Evolutionary conservation across 2,113 vertebrate species (phyloP), one percentile per base, ranked within the genome.

Genomic region (Procavia capensis): DNA sequence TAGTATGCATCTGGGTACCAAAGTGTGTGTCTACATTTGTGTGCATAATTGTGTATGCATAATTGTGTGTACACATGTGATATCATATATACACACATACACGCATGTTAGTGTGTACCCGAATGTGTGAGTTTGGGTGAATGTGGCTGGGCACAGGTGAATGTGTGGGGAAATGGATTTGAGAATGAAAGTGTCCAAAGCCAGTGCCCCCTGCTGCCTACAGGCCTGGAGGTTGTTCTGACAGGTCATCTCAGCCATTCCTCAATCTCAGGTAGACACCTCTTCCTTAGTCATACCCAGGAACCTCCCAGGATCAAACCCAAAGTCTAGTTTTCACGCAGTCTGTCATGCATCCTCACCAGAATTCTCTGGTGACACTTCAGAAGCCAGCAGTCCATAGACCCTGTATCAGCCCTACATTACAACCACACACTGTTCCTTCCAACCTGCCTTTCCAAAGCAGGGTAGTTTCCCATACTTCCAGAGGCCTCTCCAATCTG

Each of bases 361-460:
- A 81, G 5, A 86, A 27, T 43, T 31, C 75, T 63, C n/a, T 6
- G 54, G 25, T 76, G 64, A 91, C 43, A 39, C 57, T 93, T 94
- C 72, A 86, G 83, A 94, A 95, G 84, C 47, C 76, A 88, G 57
- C 9, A 79, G 63, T 88, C 41, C 72, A 92, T 31, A 14, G 72
- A 63, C n/a, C 50, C 47, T n/a, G 11, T 3, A 31, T 20, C 36
- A 72, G 70, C 63, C 39, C 31, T 61, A 41, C 3, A 5, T 59
- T 61, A 41, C 3, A 7, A 43, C 61, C 47, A 70, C 64, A 81
- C 36, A 45, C 82, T 72, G 39, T 9, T 83, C 11, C 59, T 34
- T 85, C 19, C 16, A 34, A 57, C 1, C 5, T 57, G 13, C 41
- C 25, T 74, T 79, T 54, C 47, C 85, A 54, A 84, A 83, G 59